These are phyloP conservation scores for Sphaerophoria taeniata DNA, from an alignment of 2,888 invertebrate genomes.

Conservation along the genomic window DNA sequence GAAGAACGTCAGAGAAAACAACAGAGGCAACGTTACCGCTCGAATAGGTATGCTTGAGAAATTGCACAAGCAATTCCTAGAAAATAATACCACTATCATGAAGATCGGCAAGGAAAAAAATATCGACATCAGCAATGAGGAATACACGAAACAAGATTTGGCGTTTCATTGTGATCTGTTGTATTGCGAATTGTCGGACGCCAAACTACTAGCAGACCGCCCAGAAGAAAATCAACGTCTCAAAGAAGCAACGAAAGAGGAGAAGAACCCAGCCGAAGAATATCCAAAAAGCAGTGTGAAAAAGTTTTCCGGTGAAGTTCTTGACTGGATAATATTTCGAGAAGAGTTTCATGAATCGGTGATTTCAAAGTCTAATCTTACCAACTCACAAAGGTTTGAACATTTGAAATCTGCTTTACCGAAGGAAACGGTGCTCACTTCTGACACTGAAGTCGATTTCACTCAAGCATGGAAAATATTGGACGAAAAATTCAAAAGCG, in stretches of 20 bases:
- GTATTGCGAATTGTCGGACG: neutral
- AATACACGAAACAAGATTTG: neutral
- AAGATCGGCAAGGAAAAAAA: neutral
- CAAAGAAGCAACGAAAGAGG: neutral
- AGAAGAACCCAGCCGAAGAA: neutral
- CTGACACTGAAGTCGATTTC: neutral
- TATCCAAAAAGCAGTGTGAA: neutral
- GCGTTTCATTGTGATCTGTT: slow-evolving; percentile 13
- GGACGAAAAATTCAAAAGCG: neutral
- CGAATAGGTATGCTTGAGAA: neutral
- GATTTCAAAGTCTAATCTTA: neutral
- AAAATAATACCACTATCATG: neutral
- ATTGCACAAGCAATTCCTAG: neutral
- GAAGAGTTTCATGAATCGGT: neutral
- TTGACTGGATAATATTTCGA: slow-evolving; percentile 1
- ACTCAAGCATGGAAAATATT: neutral
- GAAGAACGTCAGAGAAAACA: neutral
- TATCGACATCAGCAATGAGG: neutral
- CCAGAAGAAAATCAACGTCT: neutral
- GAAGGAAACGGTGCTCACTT: neutral
- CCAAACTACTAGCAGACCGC: neutral
- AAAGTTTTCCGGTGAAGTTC: slow-evolving; percentile 5
- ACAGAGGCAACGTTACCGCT: neutral
- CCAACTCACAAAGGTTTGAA: neutral
- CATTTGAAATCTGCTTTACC: neutral